phyloP scores from a whole-genome alignment of 2,797 vertebrate genomes.

The Champsocephalus esox region DNA sequence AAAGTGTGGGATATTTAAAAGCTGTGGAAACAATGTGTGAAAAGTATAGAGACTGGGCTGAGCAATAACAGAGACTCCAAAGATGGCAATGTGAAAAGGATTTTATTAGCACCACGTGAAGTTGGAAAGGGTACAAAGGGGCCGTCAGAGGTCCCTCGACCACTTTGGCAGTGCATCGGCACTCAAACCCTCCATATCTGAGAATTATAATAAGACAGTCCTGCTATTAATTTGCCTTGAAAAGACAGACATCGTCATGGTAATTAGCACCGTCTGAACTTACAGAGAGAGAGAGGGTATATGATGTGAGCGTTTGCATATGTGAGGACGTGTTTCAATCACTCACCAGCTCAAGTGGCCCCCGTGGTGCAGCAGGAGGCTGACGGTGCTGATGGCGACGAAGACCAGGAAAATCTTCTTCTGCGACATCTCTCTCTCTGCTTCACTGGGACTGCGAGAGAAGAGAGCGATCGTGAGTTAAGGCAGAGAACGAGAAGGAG shows the following conservation, averaged over 20 bases:
- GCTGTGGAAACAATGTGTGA: not conserved
- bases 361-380: constrained; percentile 88
- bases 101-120: constrained; percentile 8
- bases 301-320: constrained; percentile 21
- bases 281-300: not conserved
- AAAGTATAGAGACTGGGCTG: not conserved
- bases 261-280: constrained; percentile 28
- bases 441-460: constrained; percentile 57
- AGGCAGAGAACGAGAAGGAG: not conserved
- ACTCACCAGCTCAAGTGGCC: constrained; percentile 88
- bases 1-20: constrained; percentile 8
- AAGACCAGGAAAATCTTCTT: constrained; percentile 88
- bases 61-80: constrained; percentile 4
- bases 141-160: constrained; percentile 47
- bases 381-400: constrained; percentile 85
- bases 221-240: constrained; percentile 29
- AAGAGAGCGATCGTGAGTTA: not conserved
- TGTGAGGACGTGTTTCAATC: constrained; percentile 23
- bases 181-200: constrained; percentile 11
- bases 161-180: not conserved
- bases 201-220: constrained; percentile 13
- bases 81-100: not conserved
- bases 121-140: not conserved
- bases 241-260: constrained; percentile 11
- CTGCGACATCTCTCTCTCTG: constrained; percentile 82